These are phyloP conservation scores for Eustalomyia histrio DNA, from an alignment of 2,888 invertebrate genomes.

Conservation along the genomic window DNA sequence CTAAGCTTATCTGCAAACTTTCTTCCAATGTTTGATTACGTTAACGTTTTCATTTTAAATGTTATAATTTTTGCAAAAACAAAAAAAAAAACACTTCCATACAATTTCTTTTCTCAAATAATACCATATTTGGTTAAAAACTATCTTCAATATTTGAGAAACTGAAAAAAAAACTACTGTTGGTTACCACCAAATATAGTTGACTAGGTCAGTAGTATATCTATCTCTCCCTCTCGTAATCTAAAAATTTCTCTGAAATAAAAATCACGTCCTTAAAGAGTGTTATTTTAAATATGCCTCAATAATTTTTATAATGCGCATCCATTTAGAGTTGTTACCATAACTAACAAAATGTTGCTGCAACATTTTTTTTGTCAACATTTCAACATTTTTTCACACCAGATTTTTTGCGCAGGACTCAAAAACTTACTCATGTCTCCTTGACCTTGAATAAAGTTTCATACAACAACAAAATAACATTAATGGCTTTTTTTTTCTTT, in stretches of 20 bases:
- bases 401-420: slow-evolving; percentile 52
- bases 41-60: too few species aligned
- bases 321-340: not conserved
- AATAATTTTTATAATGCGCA: slow-evolving; percentile 7
- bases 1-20: too few species aligned
- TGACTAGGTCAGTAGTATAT: slow-evolving; percentile 64
- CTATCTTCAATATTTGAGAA: not conserved
- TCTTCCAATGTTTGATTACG: too few species aligned
- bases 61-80: too few species aligned
- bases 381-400: not conserved
- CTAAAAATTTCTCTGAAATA: not conserved
- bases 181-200: slow-evolving; percentile 33
- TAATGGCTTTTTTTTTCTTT: slow-evolving; percentile 14
- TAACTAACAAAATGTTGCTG: not conserved
- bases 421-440: slow-evolving; percentile 39
- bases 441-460: slow-evolving; percentile 58
- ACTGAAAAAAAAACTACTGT: not conserved
- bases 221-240: not conserved
- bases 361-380: not conserved
- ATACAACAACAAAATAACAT: slow-evolving; percentile 33
- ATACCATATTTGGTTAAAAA: not conserved
- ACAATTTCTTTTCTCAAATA: not conserved
- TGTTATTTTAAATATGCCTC: not conserved
- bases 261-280: not conserved
- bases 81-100: not conserved